Evolutionary conservation across 2,888 invertebrate genomes (phyloP), one percentile per base, ranked within the genome.

Genomic region (Peribatodes rhomboidaria): DNA sequence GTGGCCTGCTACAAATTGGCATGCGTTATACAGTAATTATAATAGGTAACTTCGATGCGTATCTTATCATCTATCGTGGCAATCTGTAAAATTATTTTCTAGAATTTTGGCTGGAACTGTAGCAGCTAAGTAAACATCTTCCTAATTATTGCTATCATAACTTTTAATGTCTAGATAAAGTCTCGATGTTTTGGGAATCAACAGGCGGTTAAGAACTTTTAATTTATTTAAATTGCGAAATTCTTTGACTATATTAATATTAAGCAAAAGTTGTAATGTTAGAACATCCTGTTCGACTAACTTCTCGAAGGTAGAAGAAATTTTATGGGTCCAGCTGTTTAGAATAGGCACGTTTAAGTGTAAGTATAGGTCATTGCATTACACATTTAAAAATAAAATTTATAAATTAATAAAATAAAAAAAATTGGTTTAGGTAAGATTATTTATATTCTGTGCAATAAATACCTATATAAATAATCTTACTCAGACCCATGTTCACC

Each of bases 161-260:
- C 52, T 44, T 55, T 65, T 65, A 56, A 60, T 50, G 55, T 65
- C 60, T 44, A 50, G 50, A 64, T 60, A 50, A 37, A 56, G 42
- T 56, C 0, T 54, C 22, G 31, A 55, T 35, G 6, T 44, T 46
- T 47, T 49, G 22, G 35, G 31, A 46, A 35, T n/a, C 18, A n/a
- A 59, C 37, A 55, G 33, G 50, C 55, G 14, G 49, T 31, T 50
- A 7, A 27, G 37, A n/a, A 22, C 46, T 50, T 49, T 49, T 49
- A 61, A 61, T 65, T 41, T 54, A 68, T 70, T 68, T 49, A 68
- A 67, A 70, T 68, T 59, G 59, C 57, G 59, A 68, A 62, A 72
- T 72, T 70, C 58, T 67, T 54, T 37, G 53, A 57, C 35, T 44
- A 49, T 57, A 68, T 67, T 65, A 67, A 72, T 67, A 61, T 70